phyloP scores from a whole-genome alignment of 2,797 vertebrate species.

The Chrysocyon brachyurus region DNA sequence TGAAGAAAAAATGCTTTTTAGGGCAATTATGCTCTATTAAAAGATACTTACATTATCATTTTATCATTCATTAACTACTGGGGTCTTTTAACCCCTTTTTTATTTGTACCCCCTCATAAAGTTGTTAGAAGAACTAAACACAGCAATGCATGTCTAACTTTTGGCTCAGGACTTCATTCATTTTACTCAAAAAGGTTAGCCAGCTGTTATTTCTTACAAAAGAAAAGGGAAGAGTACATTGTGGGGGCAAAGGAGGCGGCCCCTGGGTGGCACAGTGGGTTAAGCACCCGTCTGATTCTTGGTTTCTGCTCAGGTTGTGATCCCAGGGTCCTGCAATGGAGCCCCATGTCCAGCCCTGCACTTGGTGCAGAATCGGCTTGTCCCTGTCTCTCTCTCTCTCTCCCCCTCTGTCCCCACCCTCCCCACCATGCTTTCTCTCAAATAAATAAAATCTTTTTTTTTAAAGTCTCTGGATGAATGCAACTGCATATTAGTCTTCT shows the following conservation, averaged over 20 bases:
- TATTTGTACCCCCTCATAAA: not conserved
- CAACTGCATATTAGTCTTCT: not conserved
- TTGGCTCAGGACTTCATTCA: not conserved
- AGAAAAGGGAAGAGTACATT: not conserved
- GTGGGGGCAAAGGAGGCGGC: not conserved
- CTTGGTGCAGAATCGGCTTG: not conserved
- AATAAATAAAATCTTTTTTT: not conserved
- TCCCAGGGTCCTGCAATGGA: not conserved
- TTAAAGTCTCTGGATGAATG: not conserved
- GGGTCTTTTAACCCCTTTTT: not conserved
- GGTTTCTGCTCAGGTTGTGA: not conserved
- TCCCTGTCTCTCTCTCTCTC: not conserved
- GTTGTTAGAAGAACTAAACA: not conserved
- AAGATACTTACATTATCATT: not conserved
- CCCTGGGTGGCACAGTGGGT: not conserved
- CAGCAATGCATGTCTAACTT: not conserved
- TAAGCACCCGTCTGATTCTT: not conserved
- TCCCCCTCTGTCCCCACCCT: not conserved
- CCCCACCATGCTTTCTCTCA: not conserved
- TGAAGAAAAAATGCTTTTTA: slow-evolving; percentile 60
- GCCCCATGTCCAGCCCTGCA: not conserved
- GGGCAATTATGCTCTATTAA: not conserved
- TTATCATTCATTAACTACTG: slow-evolving; percentile 35
- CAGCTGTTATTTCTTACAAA: not conserved
- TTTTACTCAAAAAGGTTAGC: not conserved